phyloP scores from a whole-genome alignment of 2,113 vertebrate species.

The Pterocles gutturalis region DNA sequence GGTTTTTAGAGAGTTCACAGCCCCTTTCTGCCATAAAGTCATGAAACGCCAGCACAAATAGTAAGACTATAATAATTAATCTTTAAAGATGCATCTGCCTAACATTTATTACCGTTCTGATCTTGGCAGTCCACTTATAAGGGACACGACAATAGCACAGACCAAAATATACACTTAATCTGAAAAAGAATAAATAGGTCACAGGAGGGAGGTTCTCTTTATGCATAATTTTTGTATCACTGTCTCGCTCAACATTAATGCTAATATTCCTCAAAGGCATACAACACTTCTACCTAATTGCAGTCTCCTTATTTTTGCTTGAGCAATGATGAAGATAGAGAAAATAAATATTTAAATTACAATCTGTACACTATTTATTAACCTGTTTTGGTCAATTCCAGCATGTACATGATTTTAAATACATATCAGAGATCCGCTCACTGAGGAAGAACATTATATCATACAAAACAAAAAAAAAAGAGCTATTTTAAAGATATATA shows the following conservation, averaged over 20 bases:
- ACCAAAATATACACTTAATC: not conserved
- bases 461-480: not conserved
- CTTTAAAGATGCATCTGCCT: not conserved
- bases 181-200: not conserved
- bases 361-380: not conserved
- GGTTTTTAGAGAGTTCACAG: not conserved
- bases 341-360: not conserved
- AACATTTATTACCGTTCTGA: not conserved
- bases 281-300: not conserved
- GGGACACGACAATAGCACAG: not conserved
- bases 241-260: not conserved
- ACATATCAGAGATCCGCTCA: not conserved
- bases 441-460: not conserved
- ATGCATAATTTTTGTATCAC: not conserved
- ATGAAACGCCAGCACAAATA: not conserved
- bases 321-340: not conserved
- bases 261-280: not conserved
- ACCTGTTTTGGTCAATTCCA: not conserved
- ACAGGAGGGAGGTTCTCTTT: not conserved
- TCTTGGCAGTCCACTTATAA: not conserved
- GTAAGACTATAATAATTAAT: not conserved
- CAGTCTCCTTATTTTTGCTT: not conserved
- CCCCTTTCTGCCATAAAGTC: not conserved
- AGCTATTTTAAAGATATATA: not conserved
- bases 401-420: not conserved